Conservation (phyloP, 2,797 vertebrate species). For the Sternotherus odoratus region DNA sequence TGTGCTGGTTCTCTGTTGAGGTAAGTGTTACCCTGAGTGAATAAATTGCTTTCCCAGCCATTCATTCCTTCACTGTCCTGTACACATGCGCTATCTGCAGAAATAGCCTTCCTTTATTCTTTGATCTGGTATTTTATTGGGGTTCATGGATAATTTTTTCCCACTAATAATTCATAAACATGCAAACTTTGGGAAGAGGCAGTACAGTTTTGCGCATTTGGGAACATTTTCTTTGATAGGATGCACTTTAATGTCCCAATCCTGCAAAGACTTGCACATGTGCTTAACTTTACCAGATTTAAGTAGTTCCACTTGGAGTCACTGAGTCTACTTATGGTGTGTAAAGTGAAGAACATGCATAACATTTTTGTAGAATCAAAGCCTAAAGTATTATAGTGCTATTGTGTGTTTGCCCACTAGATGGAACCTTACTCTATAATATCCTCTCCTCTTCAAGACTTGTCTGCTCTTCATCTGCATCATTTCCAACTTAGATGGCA, state of each 20-base stretch:
- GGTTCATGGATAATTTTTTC: background rate
- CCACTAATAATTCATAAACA: background rate
- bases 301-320: background rate
- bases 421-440: conserved; percentile 45
- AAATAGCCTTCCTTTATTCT: background rate
- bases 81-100: background rate
- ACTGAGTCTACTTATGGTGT: background rate
- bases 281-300: background rate
- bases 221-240: background rate
- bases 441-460: background rate
- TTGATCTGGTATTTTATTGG: background rate
- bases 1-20: background rate
- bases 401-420: conserved; percentile 31
- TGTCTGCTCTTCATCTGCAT: conserved; percentile 6
- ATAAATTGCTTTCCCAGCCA: background rate
- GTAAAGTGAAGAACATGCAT: background rate
- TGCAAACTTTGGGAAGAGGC: background rate
- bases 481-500: conserved; percentile 7
- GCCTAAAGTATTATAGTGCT: background rate
- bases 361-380: background rate
- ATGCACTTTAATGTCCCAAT: background rate
- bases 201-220: background rate
- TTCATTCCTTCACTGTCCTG: background rate
- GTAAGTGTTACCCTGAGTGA: background rate
- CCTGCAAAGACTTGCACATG: background rate